Evolutionary conservation across 1,140 invertebrate genomes (phyloP), one percentile per base, ranked within the genome.

Genomic region (Diabrotica undecimpunctata): DNA sequence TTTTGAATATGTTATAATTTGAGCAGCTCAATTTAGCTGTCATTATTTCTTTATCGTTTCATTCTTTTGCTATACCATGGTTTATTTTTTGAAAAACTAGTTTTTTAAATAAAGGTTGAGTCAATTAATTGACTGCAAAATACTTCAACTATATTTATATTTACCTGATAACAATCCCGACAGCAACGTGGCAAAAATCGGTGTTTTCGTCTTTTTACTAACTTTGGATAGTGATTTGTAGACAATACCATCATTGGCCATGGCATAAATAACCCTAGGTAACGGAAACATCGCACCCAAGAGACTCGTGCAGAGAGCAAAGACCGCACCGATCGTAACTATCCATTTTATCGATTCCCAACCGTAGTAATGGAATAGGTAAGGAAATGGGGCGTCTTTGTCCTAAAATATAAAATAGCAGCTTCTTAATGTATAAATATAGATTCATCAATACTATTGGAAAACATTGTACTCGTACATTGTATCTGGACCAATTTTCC

Each of bases 251-350:
- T 96, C 93, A 59, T 84, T 85, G 3, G 91, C 88, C 91, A 95
- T 95, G 5, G 93, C 90, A 74, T 94, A 95, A 7, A 96, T 86
- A 12, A 95, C 85, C 50, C 93, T 78, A 0, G 93, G 93, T 37
- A 95, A 77, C 2, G 92, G 92, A 77, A 93, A 94, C 89, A 95
- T 91, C 0, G 91, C 87, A 1, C 92, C 92, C 57, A 94, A 81
- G 56, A 95, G 81, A 81, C 92, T 93, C 75, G 91, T 84, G 55
- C 85, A 83, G 11, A 94, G 79, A 3, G 88, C 91, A 63, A 89
- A 86, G n/a, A 93, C 79, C 0, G 90, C 92, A 3, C 93, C 94
- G 52, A 91, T 79, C 0, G 87, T 83, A 0, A 95, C 90, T 8
- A 94, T 78, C 85, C 89, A 93, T 72, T 87, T 86, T 11, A 90